Evolutionary conservation across 2,797 vertebrate genomes (phyloP).

Genomic region (Ispidina lecontei): DNA sequence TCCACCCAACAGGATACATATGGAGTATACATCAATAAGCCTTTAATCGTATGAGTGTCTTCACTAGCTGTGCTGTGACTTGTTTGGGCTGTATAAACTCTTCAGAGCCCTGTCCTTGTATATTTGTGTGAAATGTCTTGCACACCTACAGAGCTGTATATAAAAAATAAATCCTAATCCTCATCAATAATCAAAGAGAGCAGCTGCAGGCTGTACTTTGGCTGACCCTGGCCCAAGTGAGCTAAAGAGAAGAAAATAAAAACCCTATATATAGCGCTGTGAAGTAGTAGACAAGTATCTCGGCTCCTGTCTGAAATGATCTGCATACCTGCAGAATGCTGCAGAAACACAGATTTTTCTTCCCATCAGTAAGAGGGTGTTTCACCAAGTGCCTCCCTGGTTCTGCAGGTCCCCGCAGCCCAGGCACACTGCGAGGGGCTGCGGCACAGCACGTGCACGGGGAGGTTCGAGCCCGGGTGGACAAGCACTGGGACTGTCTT

Average conservation of each 20-base stretch:
- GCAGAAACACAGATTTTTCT: neutral
- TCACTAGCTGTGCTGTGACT: neutral
- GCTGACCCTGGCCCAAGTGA: constrained; percentile 23
- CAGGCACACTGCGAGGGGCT: neutral
- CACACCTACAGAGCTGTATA: neutral
- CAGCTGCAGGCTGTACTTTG: constrained; percentile 50
- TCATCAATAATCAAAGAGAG: constrained; percentile 34
- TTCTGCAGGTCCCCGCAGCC: neutral
- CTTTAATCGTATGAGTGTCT: neutral
- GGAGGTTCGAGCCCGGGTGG: rapidly evolving
- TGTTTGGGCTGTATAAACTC: neutral
- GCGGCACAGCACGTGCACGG: rapidly evolving
- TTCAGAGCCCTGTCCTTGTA: neutral
- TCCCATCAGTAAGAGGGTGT: neutral
- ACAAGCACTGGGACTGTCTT: no score
- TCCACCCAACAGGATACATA: neutral
- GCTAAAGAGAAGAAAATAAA: neutral
- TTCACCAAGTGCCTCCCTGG: no score
- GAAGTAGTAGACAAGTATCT: neutral
- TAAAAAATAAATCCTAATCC: constrained; percentile 23
- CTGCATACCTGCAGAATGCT: rapidly evolving
- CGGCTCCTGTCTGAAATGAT: neutral
- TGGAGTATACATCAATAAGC: neutral
- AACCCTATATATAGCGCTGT: neutral
- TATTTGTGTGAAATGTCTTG: constrained; percentile 29